These are phyloP conservation scores for Araneus ventricosus DNA, from an alignment of 1,140 invertebrate genomes.

Conservation along the genomic window DNA sequence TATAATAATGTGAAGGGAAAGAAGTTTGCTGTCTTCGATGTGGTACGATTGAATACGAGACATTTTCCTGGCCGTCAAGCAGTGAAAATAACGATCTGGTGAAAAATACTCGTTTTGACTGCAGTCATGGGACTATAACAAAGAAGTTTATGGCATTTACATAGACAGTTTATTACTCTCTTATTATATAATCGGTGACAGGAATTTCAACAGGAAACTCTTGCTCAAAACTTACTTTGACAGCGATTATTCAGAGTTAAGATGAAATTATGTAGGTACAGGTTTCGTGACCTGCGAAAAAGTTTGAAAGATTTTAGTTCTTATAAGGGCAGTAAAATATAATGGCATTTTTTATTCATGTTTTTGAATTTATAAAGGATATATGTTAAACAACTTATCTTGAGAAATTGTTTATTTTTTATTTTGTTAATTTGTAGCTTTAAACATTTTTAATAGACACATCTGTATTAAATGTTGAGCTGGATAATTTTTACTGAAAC, in stretches of 20 bases:
- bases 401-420: too few relatives aligned
- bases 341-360: too few relatives aligned
- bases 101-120: constrained; percentile 53
- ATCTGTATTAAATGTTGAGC: too few relatives aligned
- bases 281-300: neutral
- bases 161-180: constrained; percentile 50
- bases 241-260: neutral
- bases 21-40: constrained; percentile 14
- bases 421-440: too few relatives aligned
- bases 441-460: too few relatives aligned
- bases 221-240: neutral
- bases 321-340: too few relatives aligned
- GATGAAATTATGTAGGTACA: too few relatives aligned
- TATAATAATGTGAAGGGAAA: constrained; percentile 58
- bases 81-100: constrained; percentile 19
- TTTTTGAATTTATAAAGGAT: too few relatives aligned
- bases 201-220: neutral
- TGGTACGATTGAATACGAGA: constrained; percentile 26
- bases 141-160: constrained; percentile 49
- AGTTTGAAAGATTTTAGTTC: neutral
- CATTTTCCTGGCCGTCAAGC: constrained; percentile 21
- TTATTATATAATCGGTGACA: neutral
- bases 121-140: neutral
- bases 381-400: too few relatives aligned
- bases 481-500: too few relatives aligned